A percentile compares a stretch with the other conserved stretches of the same genome.
Evolutionary conservation across 2,113 vertebrate species (phyloP).

Genomic region (Gavialis gangeticus): DNA sequence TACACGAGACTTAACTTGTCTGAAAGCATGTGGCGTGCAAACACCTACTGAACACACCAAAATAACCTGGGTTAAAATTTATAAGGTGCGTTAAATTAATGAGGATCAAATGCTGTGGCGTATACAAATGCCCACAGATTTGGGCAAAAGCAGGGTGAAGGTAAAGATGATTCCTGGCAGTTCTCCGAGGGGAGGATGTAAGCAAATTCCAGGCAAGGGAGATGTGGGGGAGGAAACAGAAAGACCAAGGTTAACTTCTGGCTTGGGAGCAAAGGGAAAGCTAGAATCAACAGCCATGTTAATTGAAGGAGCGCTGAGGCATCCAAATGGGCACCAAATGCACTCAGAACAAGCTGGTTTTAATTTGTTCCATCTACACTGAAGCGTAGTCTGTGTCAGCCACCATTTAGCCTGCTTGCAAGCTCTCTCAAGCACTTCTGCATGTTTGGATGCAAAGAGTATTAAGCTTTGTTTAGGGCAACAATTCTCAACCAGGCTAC

Average conservation of each 20-base stretch:
- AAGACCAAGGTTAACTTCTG: neutral
- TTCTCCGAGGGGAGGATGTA: neutral
- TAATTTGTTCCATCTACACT: no score
- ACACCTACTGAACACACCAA: no score
- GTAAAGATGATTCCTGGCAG: neutral
- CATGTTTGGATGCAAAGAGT: no score
- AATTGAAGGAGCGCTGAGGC: neutral
- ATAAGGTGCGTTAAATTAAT: no score
- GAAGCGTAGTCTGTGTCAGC: neutral
- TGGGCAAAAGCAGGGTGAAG: neutral
- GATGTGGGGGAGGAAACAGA: neutral
- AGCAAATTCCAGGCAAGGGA: neutral
- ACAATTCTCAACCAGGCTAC: no score
- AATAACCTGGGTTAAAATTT: no score
- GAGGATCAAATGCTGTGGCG: no score
- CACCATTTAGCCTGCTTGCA: fast-evolving
- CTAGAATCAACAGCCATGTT: neutral
- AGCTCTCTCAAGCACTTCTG: neutral
- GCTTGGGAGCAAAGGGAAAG: neutral
- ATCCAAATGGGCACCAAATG: neutral
- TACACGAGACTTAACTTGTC: no score
- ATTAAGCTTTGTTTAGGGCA: no score
- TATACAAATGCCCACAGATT: neutral
- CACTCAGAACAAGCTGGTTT: neutral
- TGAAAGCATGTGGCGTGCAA: no score